These are phyloP conservation scores for Physella acuta DNA, from an alignment of 1,140 invertebrate genomes.

Conservation along the genomic window DNA sequence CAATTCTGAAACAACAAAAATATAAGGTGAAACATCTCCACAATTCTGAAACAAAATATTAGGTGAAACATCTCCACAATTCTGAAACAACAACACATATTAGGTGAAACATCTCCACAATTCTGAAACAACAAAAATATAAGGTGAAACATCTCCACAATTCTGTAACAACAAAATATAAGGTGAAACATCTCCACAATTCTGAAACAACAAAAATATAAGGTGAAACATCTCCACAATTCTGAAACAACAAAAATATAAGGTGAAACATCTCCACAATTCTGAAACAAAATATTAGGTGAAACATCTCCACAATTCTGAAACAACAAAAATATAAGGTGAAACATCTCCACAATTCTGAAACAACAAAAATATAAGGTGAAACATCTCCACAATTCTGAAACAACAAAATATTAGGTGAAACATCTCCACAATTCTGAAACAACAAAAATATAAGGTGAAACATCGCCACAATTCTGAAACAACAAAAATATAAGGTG, in stretches of 20 bases:
- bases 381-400: too few relatives aligned
- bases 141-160: not conserved
- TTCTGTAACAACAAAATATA: not conserved
- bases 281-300: not conserved
- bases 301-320: not conserved
- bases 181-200: constrained; percentile 2
- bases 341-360: too few relatives aligned
- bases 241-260: not conserved
- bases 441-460: too few relatives aligned
- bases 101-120: constrained; percentile 2
- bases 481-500: too few relatives aligned
- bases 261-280: not conserved
- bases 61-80: not conserved
- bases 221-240: not conserved
- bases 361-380: too few relatives aligned
- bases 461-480: too few relatives aligned
- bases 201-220: not conserved
- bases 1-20: too few relatives aligned
- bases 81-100: not conserved
- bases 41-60: too few relatives aligned
- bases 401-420: too few relatives aligned
- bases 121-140: not conserved
- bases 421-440: too few relatives aligned
- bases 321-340: not conserved
- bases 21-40: too few relatives aligned